Percentiles rank a stretch among this genome's conserved stretches.
These are phyloP conservation scores for Apostichopus californicus DNA, from an alignment of 35 echinoderm and acorn worm genomes.

Conservation along the genomic window DNA sequence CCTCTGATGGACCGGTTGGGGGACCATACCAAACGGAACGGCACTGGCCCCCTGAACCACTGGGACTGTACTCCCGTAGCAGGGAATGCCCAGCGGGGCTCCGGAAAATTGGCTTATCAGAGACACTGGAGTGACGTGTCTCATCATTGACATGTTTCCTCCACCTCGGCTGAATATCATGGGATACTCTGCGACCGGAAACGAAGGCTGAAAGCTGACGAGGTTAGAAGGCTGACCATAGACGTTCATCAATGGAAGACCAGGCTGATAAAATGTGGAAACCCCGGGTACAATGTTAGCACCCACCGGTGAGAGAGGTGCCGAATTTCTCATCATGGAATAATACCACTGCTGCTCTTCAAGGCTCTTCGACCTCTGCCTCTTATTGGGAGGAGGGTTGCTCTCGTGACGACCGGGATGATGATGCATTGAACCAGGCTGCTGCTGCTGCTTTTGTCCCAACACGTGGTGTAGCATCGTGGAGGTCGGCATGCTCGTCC, in stretches of 20 bases:
- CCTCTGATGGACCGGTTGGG: background rate
- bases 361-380: conserved; percentile 36
- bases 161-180: conserved; percentile 7
- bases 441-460: background rate
- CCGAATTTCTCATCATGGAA: conserved; percentile 50
- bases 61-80: background rate
- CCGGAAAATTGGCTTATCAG: conserved; percentile 16
- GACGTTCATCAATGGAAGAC: conserved; percentile 39
- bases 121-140: background rate
- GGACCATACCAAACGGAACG: conserved; percentile 17
- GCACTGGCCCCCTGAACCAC: conserved; percentile 1
- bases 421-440: background rate
- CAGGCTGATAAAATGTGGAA: conserved; percentile 10
- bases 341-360: conserved; percentile 65
- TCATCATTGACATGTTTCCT: background rate
- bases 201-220: conserved; percentile 28
- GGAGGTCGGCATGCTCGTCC: background rate
- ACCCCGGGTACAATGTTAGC: conserved; percentile 12
- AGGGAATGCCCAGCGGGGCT: conserved; percentile 10
- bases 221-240: conserved; percentile 30
- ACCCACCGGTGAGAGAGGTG: background rate
- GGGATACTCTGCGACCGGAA: background rate
- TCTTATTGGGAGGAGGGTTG: conserved; percentile 12
- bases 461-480: background rate
- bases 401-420: background rate